Base-by-base conservation (phyloP, 2,797 vertebrate genomes). In the Acipenser ruthenus region DNA sequence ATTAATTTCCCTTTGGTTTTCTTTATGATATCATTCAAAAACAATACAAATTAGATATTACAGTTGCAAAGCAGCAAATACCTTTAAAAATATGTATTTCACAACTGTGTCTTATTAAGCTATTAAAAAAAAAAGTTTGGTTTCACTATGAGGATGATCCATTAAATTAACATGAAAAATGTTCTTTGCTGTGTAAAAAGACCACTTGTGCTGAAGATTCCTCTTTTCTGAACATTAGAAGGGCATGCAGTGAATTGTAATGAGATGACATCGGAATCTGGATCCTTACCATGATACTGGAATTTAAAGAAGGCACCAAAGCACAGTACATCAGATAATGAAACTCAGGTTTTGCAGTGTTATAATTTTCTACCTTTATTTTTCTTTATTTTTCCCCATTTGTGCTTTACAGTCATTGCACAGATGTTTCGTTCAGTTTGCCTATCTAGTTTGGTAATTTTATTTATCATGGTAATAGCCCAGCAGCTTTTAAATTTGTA, bases 131-230 rank as follows among this genome's bases (percentile, higher is more conserved):
- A 56, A 6, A 11, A n/a, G 6, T 56, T 12, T 12, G 13, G 8
- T 56, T 56, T 56, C 11, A 6, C 13, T 56, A 6, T 56, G 12
- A 56, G 55, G 55, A 56, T 56, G 55, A 2, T 6, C 18, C 47
- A 60, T 69, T 65, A 60, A 50, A 48, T 61, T 12, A 2, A 11
- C 50, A 60, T 69, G 13, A 51, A 49, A 59, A 66, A 56, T 52
- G 50, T 55, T 62, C 61, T 68, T 8, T 18, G 60, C 15, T 55
- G 8, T 62, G 8, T 55, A 13, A 59, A 3, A 8, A 9, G 53
- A 59, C 50, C 48, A 51, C 64, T 68, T 69, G 67, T 49, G 55
- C 11, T 65, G 64, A 66, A 65, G 62, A 66, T 61, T 11, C 12
- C 55, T 13, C 49, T 53, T 66, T 66, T 62, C 64, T 55, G 18